Conservation (phyloP, 2,113 vertebrate genomes). For the Tamias sibiricus region DNA sequence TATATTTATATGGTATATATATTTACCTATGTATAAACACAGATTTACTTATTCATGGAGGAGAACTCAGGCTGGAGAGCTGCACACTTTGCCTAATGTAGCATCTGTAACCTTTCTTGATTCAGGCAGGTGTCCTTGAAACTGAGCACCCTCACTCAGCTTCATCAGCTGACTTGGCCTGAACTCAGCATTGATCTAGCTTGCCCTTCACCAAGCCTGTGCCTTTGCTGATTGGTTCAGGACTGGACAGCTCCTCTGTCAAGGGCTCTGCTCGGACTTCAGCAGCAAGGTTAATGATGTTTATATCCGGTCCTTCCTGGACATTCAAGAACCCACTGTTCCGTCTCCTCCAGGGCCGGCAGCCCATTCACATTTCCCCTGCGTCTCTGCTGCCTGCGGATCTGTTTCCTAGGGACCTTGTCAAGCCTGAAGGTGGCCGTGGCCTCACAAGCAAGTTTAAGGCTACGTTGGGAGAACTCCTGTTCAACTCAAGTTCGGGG, state of each 20-base stretch:
- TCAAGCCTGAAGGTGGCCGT: neutral
- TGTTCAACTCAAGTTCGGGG: neutral
- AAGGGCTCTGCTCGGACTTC: neutral
- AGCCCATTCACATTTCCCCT: neutral
- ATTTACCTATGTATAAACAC: neutral
- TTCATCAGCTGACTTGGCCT: neutral
- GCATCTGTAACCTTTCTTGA: neutral
- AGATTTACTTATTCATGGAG: neutral
- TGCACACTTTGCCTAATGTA: neutral
- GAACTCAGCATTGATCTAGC: slow-evolving; percentile 23
- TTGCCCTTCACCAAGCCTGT: neutral
- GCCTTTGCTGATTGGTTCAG: slow-evolving; percentile 12
- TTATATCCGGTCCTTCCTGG: slow-evolving; percentile 24
- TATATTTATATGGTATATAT: neutral
- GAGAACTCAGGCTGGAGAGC: neutral
- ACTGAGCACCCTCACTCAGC: neutral
- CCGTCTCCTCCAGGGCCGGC: neutral
- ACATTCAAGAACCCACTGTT: neutral
- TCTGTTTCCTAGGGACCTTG: neutral
- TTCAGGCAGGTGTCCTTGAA: slow-evolving; percentile 37
- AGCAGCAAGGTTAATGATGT: neutral
- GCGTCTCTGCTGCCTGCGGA: neutral
- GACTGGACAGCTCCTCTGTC: neutral
- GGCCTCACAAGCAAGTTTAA: neutral
- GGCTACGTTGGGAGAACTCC: neutral